phyloP scores from a whole-genome alignment of 1,140 invertebrate species.

The Ridgeia piscesae region DNA sequence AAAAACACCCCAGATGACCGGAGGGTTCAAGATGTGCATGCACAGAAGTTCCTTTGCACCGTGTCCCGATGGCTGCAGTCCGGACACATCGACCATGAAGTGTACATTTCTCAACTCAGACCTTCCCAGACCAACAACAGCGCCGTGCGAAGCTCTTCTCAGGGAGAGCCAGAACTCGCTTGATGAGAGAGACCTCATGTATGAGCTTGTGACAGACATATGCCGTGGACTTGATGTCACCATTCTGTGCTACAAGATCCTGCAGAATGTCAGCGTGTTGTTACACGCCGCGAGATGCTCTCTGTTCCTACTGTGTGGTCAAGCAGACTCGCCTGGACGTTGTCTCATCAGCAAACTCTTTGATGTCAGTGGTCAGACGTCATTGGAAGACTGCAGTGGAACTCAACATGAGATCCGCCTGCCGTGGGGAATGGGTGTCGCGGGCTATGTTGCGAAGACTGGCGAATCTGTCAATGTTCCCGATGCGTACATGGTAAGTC shows the following conservation, averaged over 20 bases:
- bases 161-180: constrained; percentile 69
- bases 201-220: constrained; percentile 94
- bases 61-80: constrained; percentile 94
- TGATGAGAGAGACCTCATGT: constrained; percentile 92
- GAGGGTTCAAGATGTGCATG: constrained; percentile 54
- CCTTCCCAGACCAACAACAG: constrained; percentile 46
- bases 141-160: constrained; percentile 29
- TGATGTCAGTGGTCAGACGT: constrained; percentile 71
- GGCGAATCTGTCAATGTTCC: constrained; percentile 92
- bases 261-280: constrained; percentile 91
- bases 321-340: constrained; percentile 44
- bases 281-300: constrained; percentile 90
- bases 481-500: constrained; percentile 87
- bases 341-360: constrained; percentile 90
- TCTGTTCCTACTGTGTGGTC: constrained; percentile 84
- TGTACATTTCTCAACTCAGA: constrained; percentile 82
- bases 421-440: constrained; percentile 79
- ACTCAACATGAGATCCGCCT: constrained; percentile 89
- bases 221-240: constrained; percentile 93
- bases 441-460: constrained; percentile 89
- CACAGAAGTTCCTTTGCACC: constrained; percentile 76
- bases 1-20: not conserved
- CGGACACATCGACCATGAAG: constrained; percentile 80
- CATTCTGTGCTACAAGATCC: constrained; percentile 91
- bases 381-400: constrained; percentile 81